Evolutionary conservation across 2,888 invertebrate species (phyloP).

Genomic region (Synergus itoensis): DNA sequence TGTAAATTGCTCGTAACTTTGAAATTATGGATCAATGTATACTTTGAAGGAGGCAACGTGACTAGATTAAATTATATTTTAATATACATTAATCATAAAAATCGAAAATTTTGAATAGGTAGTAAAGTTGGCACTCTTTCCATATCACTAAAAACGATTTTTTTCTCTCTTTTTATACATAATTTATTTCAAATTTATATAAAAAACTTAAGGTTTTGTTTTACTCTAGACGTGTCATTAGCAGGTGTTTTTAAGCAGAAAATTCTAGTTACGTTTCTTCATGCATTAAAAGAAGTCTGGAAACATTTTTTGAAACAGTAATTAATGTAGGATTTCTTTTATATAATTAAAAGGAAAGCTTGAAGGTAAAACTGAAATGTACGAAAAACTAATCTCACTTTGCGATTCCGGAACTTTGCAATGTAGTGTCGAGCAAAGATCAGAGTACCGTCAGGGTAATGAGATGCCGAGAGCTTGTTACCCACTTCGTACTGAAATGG

Average conservation of each 20-base stretch:
- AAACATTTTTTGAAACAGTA: neutral
- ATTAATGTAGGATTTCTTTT: neutral
- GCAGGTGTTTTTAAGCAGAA: neutral
- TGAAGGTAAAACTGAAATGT: neutral
- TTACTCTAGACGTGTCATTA: neutral
- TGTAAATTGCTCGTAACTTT: neutral
- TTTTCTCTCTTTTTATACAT: neutral
- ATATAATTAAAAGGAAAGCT: neutral
- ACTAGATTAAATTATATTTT: neutral
- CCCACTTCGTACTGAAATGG: conserved; percentile 8
- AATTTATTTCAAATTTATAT: neutral
- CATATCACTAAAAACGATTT: neutral
- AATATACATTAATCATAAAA: neutral
- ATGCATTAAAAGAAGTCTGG: neutral
- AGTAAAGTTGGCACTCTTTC: neutral
- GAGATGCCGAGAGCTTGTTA: conserved; percentile 30
- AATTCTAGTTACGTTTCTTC: neutral
- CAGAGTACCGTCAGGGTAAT: conserved; percentile 27
- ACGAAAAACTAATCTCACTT: conserved; percentile 11
- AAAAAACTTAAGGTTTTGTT: no score
- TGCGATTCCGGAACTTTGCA: conserved; percentile 23
- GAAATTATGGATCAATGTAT: neutral
- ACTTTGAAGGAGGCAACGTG: no score
- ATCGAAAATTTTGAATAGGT: neutral
- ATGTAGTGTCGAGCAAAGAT: conserved; percentile 1